These are phyloP conservation scores for Discoglossus pictus DNA, from an alignment of 2,797 vertebrate genomes.

Conservation along the genomic window DNA sequence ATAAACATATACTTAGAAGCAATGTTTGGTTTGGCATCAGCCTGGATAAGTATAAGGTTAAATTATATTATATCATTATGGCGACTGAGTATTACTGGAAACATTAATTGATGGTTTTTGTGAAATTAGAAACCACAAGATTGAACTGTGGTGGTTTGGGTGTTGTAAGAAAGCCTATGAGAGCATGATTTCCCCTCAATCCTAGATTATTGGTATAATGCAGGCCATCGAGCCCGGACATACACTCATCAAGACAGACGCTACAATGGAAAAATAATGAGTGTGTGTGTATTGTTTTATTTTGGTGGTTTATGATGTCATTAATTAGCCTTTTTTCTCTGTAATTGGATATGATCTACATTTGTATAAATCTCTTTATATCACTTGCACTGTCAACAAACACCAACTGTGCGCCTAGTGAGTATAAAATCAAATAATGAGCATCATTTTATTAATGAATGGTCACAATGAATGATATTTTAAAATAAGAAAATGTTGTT, in stretches of 20 bases:
- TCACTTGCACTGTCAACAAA: too few relatives aligned
- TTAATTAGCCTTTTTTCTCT: constrained; percentile 22
- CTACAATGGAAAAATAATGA: not conserved
- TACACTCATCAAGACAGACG: not conserved
- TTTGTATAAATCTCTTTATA: constrained; percentile 17
- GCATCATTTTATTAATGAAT: too few relatives aligned
- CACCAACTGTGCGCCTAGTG: too few relatives aligned
- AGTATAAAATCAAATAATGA: too few relatives aligned
- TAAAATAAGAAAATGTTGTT: too few relatives aligned
- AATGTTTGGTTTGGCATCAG: constrained; percentile 13
- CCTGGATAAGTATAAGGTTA: constrained; percentile 12
- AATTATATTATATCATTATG: constrained; percentile 39
- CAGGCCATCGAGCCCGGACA: not conserved
- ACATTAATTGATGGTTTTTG: constrained; percentile 39
- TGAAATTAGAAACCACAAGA: constrained; percentile 43
- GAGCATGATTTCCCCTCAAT: constrained; percentile 21
- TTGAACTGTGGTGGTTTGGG: constrained; percentile 25
- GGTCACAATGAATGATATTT: too few relatives aligned
- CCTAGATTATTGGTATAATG: constrained; percentile 8
- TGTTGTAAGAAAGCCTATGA: constrained; percentile 29
- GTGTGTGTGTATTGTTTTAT: not conserved
- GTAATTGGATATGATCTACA: constrained; percentile 23
- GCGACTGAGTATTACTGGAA: constrained; percentile 40
- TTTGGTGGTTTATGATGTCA: constrained; percentile 15
- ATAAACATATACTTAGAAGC: not conserved